A percentile compares a stretch with the other conserved stretches of the same genome.
Evolutionary conservation across 2,797 vertebrate species (phyloP).

Genomic region (Rhinella marina): DNA sequence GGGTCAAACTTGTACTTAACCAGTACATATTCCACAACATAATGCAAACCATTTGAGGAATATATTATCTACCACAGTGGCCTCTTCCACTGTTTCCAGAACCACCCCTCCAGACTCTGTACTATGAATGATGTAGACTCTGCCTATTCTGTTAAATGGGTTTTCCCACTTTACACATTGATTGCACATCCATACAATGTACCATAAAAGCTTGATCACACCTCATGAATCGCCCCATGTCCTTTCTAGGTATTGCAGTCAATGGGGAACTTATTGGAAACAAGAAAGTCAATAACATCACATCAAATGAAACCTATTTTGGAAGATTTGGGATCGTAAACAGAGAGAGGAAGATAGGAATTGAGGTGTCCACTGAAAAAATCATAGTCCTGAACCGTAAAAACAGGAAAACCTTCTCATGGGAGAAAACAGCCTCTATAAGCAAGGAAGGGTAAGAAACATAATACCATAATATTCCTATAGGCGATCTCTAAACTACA

Average conservation of each 20-base stretch:
- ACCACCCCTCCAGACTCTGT: no score
- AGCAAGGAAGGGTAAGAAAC: conserved; percentile 71
- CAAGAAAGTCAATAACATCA: conserved; percentile 70
- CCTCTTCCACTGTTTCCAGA: no score
- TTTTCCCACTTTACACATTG: no score
- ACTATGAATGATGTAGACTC: no score
- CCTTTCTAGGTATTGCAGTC: conserved; percentile 80
- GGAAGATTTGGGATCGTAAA: conserved; percentile 84
- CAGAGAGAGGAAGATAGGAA: conserved; percentile 73
- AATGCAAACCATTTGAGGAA: no score
- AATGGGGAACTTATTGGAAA: conserved; percentile 88
- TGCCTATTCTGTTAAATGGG: no score
- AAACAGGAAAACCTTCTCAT: conserved; percentile 74
- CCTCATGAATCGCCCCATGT: background rate
- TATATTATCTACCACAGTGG: no score
- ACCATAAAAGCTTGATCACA: no score
- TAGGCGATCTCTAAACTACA: background rate
- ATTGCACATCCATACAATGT: no score
- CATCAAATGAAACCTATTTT: conserved; percentile 83
- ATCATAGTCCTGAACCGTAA: conserved; percentile 77
- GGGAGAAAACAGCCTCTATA: conserved; percentile 77
- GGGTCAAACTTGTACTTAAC: no score
- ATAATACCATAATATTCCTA: background rate
- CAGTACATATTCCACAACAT: no score
- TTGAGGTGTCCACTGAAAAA: conserved; percentile 81